Percentiles rank a stretch among this genome's conserved stretches.
Evolutionary conservation across 2,888 invertebrate genomes (phyloP).

Genomic region (Danaus chrysippus): DNA sequence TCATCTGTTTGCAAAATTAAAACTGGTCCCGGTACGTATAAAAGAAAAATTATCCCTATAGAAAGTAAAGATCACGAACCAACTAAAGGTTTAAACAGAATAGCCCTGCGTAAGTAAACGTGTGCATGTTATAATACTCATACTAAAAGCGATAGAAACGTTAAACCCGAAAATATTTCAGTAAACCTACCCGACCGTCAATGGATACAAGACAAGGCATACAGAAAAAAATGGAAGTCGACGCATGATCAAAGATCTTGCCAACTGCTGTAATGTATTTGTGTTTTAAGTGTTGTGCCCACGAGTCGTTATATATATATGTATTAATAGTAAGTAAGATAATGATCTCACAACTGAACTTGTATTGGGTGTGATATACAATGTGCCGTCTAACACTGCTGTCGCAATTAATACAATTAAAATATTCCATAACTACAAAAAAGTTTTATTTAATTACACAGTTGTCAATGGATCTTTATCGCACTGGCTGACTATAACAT

Average conservation of each 20-base stretch:
- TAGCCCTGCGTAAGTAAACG: slow-evolving; percentile 71
- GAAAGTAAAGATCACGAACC: slow-evolving; percentile 56
- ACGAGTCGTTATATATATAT: slow-evolving; percentile 18
- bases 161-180: slow-evolving; percentile 70
- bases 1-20: slow-evolving; percentile 67
- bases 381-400: slow-evolving; percentile 32
- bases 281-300: neutral
- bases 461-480: slow-evolving; percentile 90
- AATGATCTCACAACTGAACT: slow-evolving; percentile 66
- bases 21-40: slow-evolving; percentile 47
- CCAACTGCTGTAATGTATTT: slow-evolving; percentile 56
- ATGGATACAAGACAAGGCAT: slow-evolving; percentile 49
- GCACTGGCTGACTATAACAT: slow-evolving; percentile 83
- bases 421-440: slow-evolving; percentile 14
- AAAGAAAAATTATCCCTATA: slow-evolving; percentile 49
- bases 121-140: slow-evolving; percentile 56
- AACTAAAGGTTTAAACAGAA: slow-evolving; percentile 55
- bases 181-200: slow-evolving; percentile 65
- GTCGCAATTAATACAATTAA: slow-evolving; percentile 32
- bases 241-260: slow-evolving; percentile 63
- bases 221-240: slow-evolving; percentile 55
- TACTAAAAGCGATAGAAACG: slow-evolving; percentile 53
- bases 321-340: slow-evolving; percentile 43
- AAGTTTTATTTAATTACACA: slow-evolving; percentile 63
- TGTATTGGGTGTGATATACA: slow-evolving; percentile 37